Conservation (phyloP, 2,888 invertebrate species). For the Andrena bicolor region DNA sequence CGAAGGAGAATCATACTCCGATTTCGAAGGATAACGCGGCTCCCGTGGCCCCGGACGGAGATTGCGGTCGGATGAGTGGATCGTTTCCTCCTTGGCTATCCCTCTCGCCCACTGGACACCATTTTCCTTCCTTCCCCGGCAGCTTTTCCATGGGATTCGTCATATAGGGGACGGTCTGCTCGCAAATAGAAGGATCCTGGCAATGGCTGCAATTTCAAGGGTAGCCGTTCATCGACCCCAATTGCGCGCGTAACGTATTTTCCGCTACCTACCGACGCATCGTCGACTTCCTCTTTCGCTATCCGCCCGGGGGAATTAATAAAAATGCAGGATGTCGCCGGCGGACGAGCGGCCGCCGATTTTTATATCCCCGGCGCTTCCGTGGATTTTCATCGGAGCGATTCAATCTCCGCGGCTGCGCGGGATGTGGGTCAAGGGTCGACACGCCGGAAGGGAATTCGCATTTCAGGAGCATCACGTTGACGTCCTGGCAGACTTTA, state of each 20-base stretch:
- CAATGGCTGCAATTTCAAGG: slow-evolving; percentile 39
- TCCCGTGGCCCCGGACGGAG: slow-evolving; percentile 47
- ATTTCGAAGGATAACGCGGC: slow-evolving; percentile 65
- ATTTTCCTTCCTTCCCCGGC: background rate
- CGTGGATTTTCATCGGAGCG: slow-evolving; percentile 48
- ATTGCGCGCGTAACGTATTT: background rate
- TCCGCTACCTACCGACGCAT: background rate
- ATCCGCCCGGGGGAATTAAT: slow-evolving; percentile 45
- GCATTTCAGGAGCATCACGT: slow-evolving; percentile 67
- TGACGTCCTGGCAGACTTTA: slow-evolving; percentile 67
- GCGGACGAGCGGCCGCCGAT: slow-evolving; percentile 37
- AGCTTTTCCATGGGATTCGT: slow-evolving; percentile 10
- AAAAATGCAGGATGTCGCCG: slow-evolving; percentile 45
- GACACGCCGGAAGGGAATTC: slow-evolving; percentile 50
- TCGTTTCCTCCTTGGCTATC: slow-evolving; percentile 46
- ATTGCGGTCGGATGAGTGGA: slow-evolving; percentile 52
- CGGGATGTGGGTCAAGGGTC: slow-evolving; percentile 64
- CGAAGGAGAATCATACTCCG: slow-evolving; percentile 62
- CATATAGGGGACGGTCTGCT: background rate
- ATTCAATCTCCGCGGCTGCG: slow-evolving; percentile 46
- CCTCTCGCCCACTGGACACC: background rate
- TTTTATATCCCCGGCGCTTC: slow-evolving; percentile 26
- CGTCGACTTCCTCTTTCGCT: background rate
- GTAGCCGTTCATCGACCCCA: background rate
- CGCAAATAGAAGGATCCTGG: slow-evolving; percentile 24